Percentiles rank a stretch among this genome's conserved stretches.
Evolutionary conservation across 2,797 vertebrate genomes (phyloP).

Genomic region (Halcyon smyrnensis): DNA sequence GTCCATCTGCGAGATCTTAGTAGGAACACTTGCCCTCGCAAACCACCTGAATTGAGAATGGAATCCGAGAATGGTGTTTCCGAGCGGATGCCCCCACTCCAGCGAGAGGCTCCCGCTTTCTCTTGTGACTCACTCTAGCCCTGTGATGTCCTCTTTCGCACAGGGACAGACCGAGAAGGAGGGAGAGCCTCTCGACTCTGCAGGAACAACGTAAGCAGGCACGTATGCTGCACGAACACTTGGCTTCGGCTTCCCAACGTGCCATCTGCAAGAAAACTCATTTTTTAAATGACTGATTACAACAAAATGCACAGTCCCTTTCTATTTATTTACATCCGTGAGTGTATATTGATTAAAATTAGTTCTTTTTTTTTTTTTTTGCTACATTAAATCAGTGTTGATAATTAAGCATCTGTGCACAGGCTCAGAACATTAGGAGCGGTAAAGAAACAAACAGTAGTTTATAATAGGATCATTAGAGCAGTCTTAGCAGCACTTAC

Average conservation of each 20-base stretch:
- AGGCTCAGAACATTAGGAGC: conserved; percentile 15
- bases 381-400: conserved; percentile 1
- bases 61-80: not conserved
- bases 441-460: conserved; percentile 26
- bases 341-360: conserved; percentile 26
- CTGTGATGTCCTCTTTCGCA: not conserved
- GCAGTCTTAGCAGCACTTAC: conserved; percentile 37
- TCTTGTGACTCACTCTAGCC: not conserved
- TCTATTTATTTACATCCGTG: not conserved
- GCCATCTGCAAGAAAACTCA: not conserved
- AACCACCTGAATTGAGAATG: not conserved
- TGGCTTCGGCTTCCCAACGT: not conserved
- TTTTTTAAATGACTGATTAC: not conserved
- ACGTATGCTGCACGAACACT: not conserved
- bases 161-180: not conserved
- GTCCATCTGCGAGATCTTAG: not conserved
- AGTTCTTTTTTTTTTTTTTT: not conserved
- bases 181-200: not conserved
- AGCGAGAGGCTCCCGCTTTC: not conserved
- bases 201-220: not conserved
- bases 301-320: not conserved
- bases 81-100: not conserved
- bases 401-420: conserved; percentile 42
- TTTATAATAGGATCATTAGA: conserved; percentile 51
- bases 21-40: not conserved